phyloP scores from a whole-genome alignment of 2,888 invertebrate species.

The Coelinius sp. region DNA sequence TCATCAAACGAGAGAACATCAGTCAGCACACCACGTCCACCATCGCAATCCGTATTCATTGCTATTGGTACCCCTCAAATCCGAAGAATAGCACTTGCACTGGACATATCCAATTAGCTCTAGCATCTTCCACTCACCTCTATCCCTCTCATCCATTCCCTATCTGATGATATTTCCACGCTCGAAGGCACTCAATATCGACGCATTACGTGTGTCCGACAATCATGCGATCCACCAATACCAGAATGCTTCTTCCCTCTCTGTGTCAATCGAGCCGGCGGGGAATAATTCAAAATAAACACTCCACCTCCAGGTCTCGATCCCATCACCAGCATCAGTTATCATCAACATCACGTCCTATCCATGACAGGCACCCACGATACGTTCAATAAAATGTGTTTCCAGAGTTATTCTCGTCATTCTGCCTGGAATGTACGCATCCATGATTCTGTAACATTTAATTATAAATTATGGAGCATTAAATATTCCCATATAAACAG shows the following conservation, averaged over 20 bases:
- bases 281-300: neutral
- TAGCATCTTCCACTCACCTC: neutral
- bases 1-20: neutral
- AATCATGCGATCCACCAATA: neutral
- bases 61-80: neutral
- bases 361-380: neutral
- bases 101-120: constrained; percentile 3
- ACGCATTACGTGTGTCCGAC: neutral
- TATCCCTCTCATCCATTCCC: neutral
- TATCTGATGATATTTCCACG: neutral
- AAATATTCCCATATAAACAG: neutral
- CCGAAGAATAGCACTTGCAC: neutral
- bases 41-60: neutral
- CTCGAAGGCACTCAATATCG: neutral
- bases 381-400: neutral
- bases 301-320: too few species aligned
- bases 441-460: neutral
- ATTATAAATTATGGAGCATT: neutral
- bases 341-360: neutral
- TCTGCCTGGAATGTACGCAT: neutral
- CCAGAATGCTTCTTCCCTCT: neutral
- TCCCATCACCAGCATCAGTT: neutral
- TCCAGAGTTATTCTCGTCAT: neutral
- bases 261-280: neutral
- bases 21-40: neutral